Evolutionary conservation across 2,888 invertebrate genomes (phyloP), one percentile per base, ranked within the genome.

Genomic region (Cryptocephalus primarius): DNA sequence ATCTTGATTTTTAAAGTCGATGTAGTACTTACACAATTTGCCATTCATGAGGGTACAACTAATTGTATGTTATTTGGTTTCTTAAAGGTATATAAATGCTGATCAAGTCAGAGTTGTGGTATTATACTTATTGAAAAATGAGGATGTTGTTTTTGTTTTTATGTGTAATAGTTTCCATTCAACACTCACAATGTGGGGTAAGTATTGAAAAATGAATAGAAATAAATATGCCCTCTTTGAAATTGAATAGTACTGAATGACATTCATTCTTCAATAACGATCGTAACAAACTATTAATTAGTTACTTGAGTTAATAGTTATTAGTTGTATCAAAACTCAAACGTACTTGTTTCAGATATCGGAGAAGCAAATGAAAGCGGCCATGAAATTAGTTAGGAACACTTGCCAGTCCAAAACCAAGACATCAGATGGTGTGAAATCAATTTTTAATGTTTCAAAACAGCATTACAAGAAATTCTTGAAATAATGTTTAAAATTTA

Each of bases 351-450:
- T 58, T 36, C 39, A 63, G 65, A 61, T 67, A 60, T 55, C 57
- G 10, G 66, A 67, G 48, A 80, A 80, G 46, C 84, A 85, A 66
- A 70, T 85, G 61, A 74, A 64, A 58, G 74, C 77, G 11, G 76
- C 82, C 0, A 76, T 76, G 1, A 79, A 75, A 63, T 70, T 79
- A 59, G 74, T 84, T 67, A 70, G 82, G 42, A 82, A 80, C 59
- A 70, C 77, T 0, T 85, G 84, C 55, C 70, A 75, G 48, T 77
- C 79, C 1, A 85, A 83, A 69, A 75, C 73, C 46, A 77, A 77
- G 55, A 73, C 70, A 8, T 70, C 73, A 39, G 71, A 75, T 53
- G 80, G 81, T 81, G 65, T 70, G 57, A 34, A 22, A 39, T 40
- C 10, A 33, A 14, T 40, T 38, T 4, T 6, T 4, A 22, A 22